Conservation (phyloP, 2,888 invertebrate genomes). For the Pharmacophagus antenor region DNA sequence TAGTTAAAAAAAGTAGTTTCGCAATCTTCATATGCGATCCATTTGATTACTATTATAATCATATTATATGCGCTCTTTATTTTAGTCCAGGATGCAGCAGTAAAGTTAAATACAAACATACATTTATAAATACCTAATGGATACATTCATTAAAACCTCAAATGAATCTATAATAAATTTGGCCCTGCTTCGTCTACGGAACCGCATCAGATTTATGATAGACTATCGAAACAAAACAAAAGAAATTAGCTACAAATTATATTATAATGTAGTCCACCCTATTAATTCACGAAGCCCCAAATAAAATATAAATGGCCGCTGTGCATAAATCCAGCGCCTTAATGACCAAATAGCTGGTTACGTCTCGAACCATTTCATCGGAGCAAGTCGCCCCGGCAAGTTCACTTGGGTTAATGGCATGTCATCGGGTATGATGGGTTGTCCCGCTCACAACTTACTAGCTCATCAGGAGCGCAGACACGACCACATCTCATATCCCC, state of each 20-base stretch:
- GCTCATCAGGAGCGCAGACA: slow-evolving; percentile 59
- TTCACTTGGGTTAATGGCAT: slow-evolving; percentile 70
- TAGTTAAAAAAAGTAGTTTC: no score
- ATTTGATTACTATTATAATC: no score
- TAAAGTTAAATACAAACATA: no score
- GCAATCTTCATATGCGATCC: no score
- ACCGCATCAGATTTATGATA: slow-evolving; percentile 17
- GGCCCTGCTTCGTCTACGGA: slow-evolving; percentile 4
- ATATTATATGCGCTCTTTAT: no score
- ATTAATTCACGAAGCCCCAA: slow-evolving; percentile 49
- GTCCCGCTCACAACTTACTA: slow-evolving; percentile 57
- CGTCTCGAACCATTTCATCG: slow-evolving; percentile 65
- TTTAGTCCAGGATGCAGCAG: no score
- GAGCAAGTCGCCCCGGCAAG: slow-evolving; percentile 60
- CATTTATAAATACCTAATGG: not conserved
- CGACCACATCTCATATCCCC: slow-evolving; percentile 49
- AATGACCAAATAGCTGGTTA: slow-evolving; percentile 38
- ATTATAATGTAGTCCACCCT: slow-evolving; percentile 40
- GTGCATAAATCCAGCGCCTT: slow-evolving; percentile 34
- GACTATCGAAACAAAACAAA: slow-evolving; percentile 25
- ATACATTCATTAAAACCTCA: not conserved
- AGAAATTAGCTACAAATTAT: slow-evolving; percentile 38
- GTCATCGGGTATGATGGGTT: slow-evolving; percentile 74
- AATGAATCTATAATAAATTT: slow-evolving; percentile 15
- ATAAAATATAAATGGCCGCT: slow-evolving; percentile 41